Evolutionary conservation across 1,140 invertebrate species (phyloP), one percentile per base, ranked within the genome.

Genomic region (Capitella teleta): DNA sequence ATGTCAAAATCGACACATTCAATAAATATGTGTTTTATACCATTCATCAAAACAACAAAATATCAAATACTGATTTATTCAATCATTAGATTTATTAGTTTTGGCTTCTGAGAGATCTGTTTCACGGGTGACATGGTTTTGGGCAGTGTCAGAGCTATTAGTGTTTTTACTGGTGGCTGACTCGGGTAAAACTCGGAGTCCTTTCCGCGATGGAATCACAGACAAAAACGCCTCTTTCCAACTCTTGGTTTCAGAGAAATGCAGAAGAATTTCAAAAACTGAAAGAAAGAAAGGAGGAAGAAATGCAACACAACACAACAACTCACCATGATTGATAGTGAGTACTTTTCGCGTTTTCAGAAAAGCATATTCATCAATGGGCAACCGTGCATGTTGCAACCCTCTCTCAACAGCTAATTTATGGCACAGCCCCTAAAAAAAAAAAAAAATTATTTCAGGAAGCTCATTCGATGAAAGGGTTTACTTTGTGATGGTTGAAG

Each of bases 301-400:
- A 14, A 12, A 26, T n/a, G 32, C 8, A 47, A 47, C 12, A 43
- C 19, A 5, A 1, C 42, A 30, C 21, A 8, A 34, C 52, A 59
- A 58, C 57, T 70, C 78, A 89, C 87, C 91, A 77, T 98, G 94
- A 75, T 95, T 90, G 52, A 98, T 86, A 23, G 92, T 91, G 28
- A 98, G 78, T 36, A 98, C 91, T 77, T 89, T 89, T 61, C 93
- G 78, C 5, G 86, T 85, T 74, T 89, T 89, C 83, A 98, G 87
- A 60, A 86, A 80, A 24, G 98, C 78, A 75, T 85, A 89, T 69
- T 93, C 83, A 59, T 82, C 81, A 61, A 98, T 80, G 1, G 95
- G 93, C 30, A 99, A 72, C 61, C 85, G 80, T 0, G 82, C 93
- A 74, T 96, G 92, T 52, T 64, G 66, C 12, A 95, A 77, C 18